These are phyloP conservation scores for Tiliqua scincoides DNA, from an alignment of 2,113 vertebrate species.

Conservation along the genomic window DNA sequence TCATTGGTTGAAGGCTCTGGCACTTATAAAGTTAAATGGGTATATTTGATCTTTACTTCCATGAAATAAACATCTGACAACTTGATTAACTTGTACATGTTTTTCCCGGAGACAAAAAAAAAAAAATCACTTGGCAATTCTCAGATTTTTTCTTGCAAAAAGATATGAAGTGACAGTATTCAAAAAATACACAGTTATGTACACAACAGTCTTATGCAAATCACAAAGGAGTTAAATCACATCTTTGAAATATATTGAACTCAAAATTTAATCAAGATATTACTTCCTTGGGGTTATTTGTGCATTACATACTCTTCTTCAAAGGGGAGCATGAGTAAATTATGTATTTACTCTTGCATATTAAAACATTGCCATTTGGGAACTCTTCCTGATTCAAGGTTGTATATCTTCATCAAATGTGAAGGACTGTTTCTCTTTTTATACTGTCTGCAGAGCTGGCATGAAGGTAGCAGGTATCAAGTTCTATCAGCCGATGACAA, in stretches of 20 bases:
- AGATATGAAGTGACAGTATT: neutral
- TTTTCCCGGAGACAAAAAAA: neutral
- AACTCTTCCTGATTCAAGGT: neutral
- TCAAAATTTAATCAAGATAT: neutral
- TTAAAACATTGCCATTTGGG: neutral
- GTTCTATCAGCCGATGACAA: constrained; percentile 7
- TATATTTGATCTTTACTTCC: neutral
- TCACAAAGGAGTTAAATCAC: neutral
- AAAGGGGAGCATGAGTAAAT: constrained; percentile 24
- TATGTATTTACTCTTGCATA: constrained; percentile 37
- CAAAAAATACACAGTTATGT: neutral
- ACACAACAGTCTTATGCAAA: neutral
- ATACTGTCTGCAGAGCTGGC: neutral
- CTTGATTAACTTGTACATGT: neutral
- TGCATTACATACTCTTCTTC: neutral
- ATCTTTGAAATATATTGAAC: constrained; percentile 20
- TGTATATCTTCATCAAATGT: constrained; percentile 1
- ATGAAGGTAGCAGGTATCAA: constrained; percentile 8
- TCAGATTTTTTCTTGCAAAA: too few species aligned
- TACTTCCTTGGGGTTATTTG: neutral
- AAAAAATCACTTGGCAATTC: neutral
- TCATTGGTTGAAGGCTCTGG: neutral
- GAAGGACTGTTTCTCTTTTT: neutral
- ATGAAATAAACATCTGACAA: constrained; percentile 3
- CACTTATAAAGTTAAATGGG: neutral